A percentile compares a stretch with the other conserved stretches of the same genome.
Evolutionary conservation across 2,888 invertebrate genomes (phyloP).

Genomic region (Prionchulus punctatus): DNA sequence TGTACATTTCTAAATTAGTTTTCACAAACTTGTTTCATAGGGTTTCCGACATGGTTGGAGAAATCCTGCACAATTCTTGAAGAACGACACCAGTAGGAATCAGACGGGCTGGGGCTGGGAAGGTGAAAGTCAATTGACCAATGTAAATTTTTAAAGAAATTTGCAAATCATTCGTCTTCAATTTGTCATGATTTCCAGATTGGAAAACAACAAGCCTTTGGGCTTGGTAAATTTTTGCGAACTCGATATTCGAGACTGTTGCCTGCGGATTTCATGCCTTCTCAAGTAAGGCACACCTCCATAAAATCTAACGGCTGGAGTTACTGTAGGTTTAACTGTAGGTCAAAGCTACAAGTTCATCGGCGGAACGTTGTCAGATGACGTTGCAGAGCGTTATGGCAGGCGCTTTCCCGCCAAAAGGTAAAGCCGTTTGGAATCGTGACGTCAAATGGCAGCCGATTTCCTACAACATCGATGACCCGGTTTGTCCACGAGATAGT

Average conservation of each 20-base stretch:
- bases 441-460: slow-evolving; percentile 17
- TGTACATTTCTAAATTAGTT: too few species aligned
- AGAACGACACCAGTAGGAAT: background rate
- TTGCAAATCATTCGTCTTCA: too few species aligned
- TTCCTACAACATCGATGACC: slow-evolving; percentile 21
- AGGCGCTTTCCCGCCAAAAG: slow-evolving; percentile 14
- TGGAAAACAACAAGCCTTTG: slow-evolving; percentile 1
- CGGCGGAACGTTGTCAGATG: slow-evolving; percentile 22
- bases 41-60: background rate
- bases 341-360: slow-evolving; percentile 19
- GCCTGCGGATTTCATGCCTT: background rate
- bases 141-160: background rate
- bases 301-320: background rate
- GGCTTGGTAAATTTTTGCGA: background rate
- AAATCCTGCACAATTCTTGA: slow-evolving; percentile 2
- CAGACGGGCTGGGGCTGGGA: background rate
- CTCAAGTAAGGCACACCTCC: background rate
- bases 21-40: background rate
- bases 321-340: too few species aligned
- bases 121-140: background rate
- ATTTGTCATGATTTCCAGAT: too few species aligned
- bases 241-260: background rate
- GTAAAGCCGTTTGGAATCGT: background rate
- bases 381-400: slow-evolving; percentile 17
- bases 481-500: too few species aligned